phyloP scores from a whole-genome alignment of 2,888 invertebrate genomes.

The Buathra laborator region DNA sequence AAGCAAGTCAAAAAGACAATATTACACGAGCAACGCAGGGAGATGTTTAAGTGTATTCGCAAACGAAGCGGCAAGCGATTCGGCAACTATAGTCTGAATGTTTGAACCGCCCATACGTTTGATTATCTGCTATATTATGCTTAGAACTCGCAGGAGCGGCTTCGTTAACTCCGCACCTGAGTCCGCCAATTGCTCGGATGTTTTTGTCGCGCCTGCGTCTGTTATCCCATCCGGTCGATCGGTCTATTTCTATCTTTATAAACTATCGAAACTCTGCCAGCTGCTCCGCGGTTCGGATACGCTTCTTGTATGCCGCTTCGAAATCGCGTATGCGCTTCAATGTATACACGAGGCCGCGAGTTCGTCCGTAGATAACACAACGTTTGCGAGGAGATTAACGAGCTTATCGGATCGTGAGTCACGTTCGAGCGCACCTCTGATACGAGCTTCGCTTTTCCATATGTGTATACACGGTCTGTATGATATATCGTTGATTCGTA shows the following conservation, averaged over 20 bases:
- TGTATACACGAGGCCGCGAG: constrained; percentile 25
- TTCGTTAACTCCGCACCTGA: constrained; percentile 18
- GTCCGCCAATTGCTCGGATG: not conserved
- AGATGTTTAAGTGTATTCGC: constrained; percentile 50
- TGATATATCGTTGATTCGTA: constrained; percentile 44
- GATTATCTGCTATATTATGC: not conserved
- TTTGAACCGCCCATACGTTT: constrained; percentile 48
- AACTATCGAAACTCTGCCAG: constrained; percentile 12
- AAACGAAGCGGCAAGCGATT: constrained; percentile 44
- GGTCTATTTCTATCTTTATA: not conserved
- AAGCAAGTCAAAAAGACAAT: constrained; percentile 39
- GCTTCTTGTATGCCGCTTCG: not conserved
- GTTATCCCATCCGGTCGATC: not conserved
- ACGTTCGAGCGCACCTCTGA: constrained; percentile 53
- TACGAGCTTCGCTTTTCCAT: constrained; percentile 36
- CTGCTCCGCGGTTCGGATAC: not conserved
- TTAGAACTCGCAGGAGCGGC: not conserved
- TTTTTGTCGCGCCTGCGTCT: not conserved
- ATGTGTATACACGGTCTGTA: not conserved
- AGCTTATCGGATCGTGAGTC: constrained; percentile 66
- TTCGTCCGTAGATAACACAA: constrained; percentile 56
- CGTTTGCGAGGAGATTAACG: constrained; percentile 58
- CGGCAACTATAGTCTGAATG: constrained; percentile 30
- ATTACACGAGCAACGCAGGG: constrained; percentile 44
- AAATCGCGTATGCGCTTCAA: constrained; percentile 30